Base-by-base conservation (phyloP, 2,113 vertebrate species). In the Percopsis transmontana region DNA sequence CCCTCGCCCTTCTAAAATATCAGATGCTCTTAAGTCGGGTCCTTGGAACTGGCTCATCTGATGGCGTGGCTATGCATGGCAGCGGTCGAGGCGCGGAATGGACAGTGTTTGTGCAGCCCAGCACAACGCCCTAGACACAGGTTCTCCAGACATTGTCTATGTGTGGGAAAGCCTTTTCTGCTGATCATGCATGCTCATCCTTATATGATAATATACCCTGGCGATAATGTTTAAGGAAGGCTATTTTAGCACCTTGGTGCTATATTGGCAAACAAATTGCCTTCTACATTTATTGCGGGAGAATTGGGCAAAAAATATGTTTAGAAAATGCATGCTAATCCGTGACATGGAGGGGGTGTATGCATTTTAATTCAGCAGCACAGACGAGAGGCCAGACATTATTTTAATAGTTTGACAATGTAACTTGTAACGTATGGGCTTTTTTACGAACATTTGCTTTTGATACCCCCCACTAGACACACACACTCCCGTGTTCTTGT, bases 31-130 rank as follows among this genome's bases (percentile, higher is more conserved):
- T 69, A 72, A 80, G 83, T 80, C 77, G 58, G 66, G 66, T 16
- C 45, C 68, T 53, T 19, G 42, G 62, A 59, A 7, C 20, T 6
- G 27, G 52, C n/a, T 16, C 51, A 11, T 62, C 18, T 54, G 72
- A 57, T 50, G 62, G 59, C 27, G 64, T 62, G 72, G 64, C 72
- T 86, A 63, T 68, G 64, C 59, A 42, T 56, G 62, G 45, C 10
- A 45, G 40, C 58, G 59, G 79, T 65, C 48, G 80, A 55, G 59
- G 81, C 76, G 16, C 12, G 21, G 79, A 87, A 67, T 89, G 86
- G 85, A 85, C 84, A 74, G 70, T 71, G 74, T 85, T 76, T 75
- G 77, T 76, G 77, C 85, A 75, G 83, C 82, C 0, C 55, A 68
- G 38, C 39, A 41, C 65, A 76, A 79, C 82, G 76, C 85, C 76